Conservation (phyloP, 2,888 invertebrate genomes). For the Drosophila siamana region DNA sequence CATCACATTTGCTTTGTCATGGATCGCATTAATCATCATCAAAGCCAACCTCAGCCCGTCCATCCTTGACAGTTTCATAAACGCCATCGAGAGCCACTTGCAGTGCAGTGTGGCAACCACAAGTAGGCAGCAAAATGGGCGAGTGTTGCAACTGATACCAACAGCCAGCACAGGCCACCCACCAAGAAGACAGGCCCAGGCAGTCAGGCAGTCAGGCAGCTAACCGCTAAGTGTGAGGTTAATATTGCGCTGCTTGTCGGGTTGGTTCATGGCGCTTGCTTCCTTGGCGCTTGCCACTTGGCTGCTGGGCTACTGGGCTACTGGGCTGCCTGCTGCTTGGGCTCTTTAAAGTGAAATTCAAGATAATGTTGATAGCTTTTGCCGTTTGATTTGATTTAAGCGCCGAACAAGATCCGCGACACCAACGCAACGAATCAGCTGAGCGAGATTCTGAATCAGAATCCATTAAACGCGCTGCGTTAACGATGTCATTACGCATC, state of each 20-base stretch:
- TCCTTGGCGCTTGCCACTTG: not conserved
- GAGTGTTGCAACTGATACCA: conserved; percentile 64
- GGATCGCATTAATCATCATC: conserved; percentile 78
- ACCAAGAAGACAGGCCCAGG: not conserved
- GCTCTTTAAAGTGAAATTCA: conserved; percentile 62
- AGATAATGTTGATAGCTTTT: conserved; percentile 64
- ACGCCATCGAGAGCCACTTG: conserved; percentile 67
- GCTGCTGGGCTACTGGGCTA: no score
- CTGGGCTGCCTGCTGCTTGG: not conserved
- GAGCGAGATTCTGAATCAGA: conserved; percentile 28
- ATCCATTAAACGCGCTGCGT: conserved; percentile 72
- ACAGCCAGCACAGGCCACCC: conserved; percentile 16
- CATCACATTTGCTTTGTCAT: conserved; percentile 77
- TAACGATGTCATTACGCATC: conserved; percentile 86
- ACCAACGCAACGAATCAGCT: conserved; percentile 11
- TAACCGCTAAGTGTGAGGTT: conserved; percentile 70
- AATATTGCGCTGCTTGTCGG: conserved; percentile 39
- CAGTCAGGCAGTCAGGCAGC: conserved; percentile 7
- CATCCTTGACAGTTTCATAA: conserved; percentile 73
- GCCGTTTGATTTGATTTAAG: conserved; percentile 64
- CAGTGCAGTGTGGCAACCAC: conserved; percentile 56
- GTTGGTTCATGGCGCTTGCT: not conserved
- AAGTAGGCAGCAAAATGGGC: conserved; percentile 66
- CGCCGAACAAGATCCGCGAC: conserved; percentile 30
- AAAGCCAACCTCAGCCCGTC: conserved; percentile 38